Evolutionary conservation across 2,888 invertebrate species (phyloP), one percentile per base, ranked within the genome.

Genomic region (Nomada fabriciana): DNA sequence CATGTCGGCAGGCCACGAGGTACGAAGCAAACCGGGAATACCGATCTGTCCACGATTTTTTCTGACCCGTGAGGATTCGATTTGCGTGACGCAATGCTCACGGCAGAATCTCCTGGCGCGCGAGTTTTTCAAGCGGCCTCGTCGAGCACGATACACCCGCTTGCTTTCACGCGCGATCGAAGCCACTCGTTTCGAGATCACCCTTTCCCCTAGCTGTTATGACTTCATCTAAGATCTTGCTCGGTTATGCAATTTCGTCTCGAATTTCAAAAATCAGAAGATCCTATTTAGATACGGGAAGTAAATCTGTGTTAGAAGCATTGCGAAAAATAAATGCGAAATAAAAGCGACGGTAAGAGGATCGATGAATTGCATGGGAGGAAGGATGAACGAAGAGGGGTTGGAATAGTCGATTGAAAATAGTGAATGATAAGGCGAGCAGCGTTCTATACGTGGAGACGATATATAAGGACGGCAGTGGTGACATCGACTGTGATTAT

Each of bases 51-150:
- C 83, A 69, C 43, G 72, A 83, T 86, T 88, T 88, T 36, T 88
- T 89, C 79, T 76, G 78, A 76, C 75, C 73, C 60, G 68, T 74
- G 79, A 75, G 67, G 80, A 88, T 86, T 89, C 89, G 86, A 88
- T 88, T 80, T 85, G 82, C 87, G 72, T 88, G 85, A 82, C 76
- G 87, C 78, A 88, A 88, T 75, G 73, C 57, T 36, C 57, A 55
- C 64, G 52, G 80, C 73, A 67, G 84, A 79, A 88, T 86, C 85
- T 80, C 74, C 74, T 64, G 74, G 73, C 74, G 73, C 74, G 80
- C 63, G 59, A 69, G 68, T 81, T 87, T 85, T 88, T 86, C 82
- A 20, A 65, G 5, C 76, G 55, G 29, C 42, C 75, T 18, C 59
- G 43, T n/a, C 65, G 61, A 59, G n/a, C 65, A 55, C 75, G 74